A percentile compares a stretch with the other conserved stretches of the same genome.
These are phyloP conservation scores for Euspilapteryx auroguttella DNA, from an alignment of 2,888 invertebrate genomes.

Conservation along the genomic window DNA sequence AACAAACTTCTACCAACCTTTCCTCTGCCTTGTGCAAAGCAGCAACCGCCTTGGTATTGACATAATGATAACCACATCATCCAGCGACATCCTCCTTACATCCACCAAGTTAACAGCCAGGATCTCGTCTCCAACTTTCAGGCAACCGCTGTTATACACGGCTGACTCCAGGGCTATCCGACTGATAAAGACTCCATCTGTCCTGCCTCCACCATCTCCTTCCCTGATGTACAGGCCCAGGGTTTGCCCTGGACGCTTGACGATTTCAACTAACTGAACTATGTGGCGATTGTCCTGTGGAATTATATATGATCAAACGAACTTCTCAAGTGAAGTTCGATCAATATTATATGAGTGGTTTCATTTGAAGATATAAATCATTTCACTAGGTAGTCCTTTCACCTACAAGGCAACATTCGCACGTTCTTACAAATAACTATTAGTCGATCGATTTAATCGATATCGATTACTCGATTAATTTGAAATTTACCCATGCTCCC, in stretches of 20 bases:
- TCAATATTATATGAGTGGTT: too few species aligned
- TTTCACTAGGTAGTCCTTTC: too few species aligned
- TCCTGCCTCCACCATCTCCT: slow-evolving; percentile 96
- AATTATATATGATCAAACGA: too few species aligned
- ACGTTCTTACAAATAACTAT: too few species aligned
- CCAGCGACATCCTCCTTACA: slow-evolving; percentile 95
- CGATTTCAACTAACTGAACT: slow-evolving; percentile 94
- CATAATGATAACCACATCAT: slow-evolving; percentile 99
- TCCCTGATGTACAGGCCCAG: slow-evolving; percentile 97
- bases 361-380: too few species aligned
- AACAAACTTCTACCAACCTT: too few species aligned
- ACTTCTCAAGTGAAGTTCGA: too few species aligned
- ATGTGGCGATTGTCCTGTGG: slow-evolving; percentile 72
- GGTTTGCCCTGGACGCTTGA: slow-evolving; percentile 98
- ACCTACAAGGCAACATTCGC: too few species aligned
- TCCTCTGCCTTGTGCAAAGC: slow-evolving; percentile 86
- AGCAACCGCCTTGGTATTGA: slow-evolving; percentile 96
- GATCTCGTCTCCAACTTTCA: slow-evolving; percentile 98
- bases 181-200: slow-evolving; percentile 98
- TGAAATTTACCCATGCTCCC: too few species aligned
- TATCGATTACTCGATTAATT: too few species aligned
- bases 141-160: slow-evolving; percentile 95
- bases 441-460: too few species aligned
- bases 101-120: slow-evolving; percentile 97
- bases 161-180: slow-evolving; percentile 88